phyloP scores from a whole-genome alignment of 2,888 invertebrate species.

The Plusia festucae region DNA sequence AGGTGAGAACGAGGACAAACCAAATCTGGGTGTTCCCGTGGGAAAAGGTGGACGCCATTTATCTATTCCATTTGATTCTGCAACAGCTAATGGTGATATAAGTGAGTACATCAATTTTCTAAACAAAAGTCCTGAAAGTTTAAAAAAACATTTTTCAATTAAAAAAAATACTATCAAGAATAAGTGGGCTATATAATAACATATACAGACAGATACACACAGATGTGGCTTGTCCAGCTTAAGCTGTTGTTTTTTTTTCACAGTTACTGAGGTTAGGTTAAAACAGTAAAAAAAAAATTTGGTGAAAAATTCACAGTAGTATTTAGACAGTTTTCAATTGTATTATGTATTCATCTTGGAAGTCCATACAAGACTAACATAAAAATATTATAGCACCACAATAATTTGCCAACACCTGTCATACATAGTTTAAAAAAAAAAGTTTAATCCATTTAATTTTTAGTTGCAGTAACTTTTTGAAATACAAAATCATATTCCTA shows the following conservation, averaged over 20 bases:
- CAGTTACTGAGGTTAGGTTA: neutral
- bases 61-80: conserved; percentile 84
- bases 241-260: neutral
- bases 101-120: conserved; percentile 72
- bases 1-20: conserved; percentile 80
- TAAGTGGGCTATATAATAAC: neutral
- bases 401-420: too few species aligned
- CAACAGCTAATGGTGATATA: conserved; percentile 82
- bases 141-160: neutral
- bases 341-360: too few species aligned
- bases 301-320: too few species aligned
- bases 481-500: too few species aligned
- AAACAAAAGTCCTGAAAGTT: conserved; percentile 17
- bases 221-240: conserved; percentile 44
- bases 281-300: too few species aligned
- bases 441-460: too few species aligned
- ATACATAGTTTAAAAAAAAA: too few species aligned
- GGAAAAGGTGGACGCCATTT: conserved; percentile 83
- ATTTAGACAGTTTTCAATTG: too few species aligned
- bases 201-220: conserved; percentile 20
- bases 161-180: neutral
- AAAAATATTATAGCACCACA: too few species aligned
- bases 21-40: conserved; percentile 72
- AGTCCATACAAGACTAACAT: too few species aligned
- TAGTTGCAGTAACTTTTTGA: too few species aligned